Conservation (phyloP, 2,797 vertebrate genomes). For the Xenops minutus region DNA sequence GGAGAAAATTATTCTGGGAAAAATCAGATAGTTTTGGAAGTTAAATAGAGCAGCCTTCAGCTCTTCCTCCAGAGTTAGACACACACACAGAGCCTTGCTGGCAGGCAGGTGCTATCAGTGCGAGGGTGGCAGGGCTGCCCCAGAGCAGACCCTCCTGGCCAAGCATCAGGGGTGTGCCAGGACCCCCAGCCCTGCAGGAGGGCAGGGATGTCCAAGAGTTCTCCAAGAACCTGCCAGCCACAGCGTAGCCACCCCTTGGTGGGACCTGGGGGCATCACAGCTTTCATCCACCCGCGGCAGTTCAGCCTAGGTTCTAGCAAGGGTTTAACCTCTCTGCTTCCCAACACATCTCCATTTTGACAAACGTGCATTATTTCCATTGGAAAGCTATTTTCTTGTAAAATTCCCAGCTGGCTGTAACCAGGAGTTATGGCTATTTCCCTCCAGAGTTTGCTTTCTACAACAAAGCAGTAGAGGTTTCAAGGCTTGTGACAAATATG, state of each 20-base stretch:
- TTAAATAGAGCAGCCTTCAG: background rate
- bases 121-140: background rate
- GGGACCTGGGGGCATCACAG: accelerated
- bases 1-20: background rate
- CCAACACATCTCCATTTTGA: background rate
- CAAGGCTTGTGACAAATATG: background rate
- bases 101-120: accelerated
- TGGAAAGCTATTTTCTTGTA: background rate
- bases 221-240: background rate
- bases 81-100: accelerated
- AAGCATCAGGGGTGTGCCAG: background rate
- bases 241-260: background rate
- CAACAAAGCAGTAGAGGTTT: background rate
- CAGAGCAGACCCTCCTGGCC: background rate
- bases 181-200: background rate
- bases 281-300: accelerated
- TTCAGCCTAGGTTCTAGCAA: background rate
- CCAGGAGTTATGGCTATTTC: background rate
- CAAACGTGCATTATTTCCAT: background rate
- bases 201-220: too few species aligned
- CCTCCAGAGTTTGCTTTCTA: background rate
- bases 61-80: background rate
- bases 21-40: background rate
- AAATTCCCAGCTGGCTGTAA: background rate
- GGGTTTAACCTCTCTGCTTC: background rate